Percentiles rank a stretch among this genome's conserved stretches.
These are phyloP conservation scores for Gymnarchus niloticus DNA, from an alignment of 2,113 vertebrate genomes.

Conservation along the genomic window DNA sequence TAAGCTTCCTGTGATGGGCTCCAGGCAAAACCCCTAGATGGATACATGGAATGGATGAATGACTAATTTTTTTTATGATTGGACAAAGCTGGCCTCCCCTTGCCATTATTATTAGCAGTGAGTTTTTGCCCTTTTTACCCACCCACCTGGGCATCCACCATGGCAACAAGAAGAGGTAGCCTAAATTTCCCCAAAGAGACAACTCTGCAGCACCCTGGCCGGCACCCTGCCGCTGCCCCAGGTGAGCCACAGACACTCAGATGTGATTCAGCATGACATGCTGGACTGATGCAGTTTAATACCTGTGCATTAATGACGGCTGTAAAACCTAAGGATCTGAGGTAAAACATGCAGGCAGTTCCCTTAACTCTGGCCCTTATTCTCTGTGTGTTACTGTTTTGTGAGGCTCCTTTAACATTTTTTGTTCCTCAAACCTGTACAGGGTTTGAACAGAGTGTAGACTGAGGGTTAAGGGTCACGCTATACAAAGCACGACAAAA, in stretches of 20 bases:
- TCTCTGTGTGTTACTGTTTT: neutral
- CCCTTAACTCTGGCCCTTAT: neutral
- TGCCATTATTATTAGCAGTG: neutral
- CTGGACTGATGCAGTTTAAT: neutral
- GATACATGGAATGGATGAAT: constrained; percentile 10
- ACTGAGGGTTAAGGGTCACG: neutral
- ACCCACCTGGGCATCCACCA: constrained; percentile 15
- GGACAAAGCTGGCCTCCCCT: constrained; percentile 9
- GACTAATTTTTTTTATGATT: constrained; percentile 32
- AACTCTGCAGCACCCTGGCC: constrained; percentile 47
- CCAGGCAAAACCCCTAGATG: neutral
- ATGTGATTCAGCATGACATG: constrained; percentile 30
- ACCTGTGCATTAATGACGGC: neutral
- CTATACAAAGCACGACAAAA: neutral
- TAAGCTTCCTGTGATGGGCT: neutral
- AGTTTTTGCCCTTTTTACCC: constrained; percentile 43
- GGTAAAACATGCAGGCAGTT: neutral
- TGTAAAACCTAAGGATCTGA: neutral
- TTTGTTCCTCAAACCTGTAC: neutral
- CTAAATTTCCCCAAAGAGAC: constrained; percentile 12
- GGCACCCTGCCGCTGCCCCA: constrained; percentile 48
- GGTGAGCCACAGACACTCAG: constrained; percentile 68
- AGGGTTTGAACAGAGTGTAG: neutral
- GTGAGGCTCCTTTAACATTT: neutral
- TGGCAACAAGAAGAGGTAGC: constrained; percentile 18